phyloP scores from a whole-genome alignment of 2,888 invertebrate species.

The Thera obeliscata region DNA sequence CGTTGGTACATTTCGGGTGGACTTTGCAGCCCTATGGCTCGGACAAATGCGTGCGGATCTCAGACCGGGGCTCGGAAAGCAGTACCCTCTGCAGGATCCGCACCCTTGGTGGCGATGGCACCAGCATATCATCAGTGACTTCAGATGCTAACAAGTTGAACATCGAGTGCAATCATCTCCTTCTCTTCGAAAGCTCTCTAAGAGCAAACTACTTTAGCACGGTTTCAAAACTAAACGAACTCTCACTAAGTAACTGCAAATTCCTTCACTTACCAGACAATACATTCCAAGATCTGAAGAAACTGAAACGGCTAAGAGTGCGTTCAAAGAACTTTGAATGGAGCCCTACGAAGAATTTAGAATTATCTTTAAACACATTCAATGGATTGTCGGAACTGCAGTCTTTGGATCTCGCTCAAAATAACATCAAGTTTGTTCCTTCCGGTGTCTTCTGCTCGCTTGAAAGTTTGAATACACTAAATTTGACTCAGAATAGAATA shows the following conservation, averaged over 20 bases:
- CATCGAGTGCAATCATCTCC: constrained; percentile 90
- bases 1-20: constrained; percentile 82
- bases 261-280: constrained; percentile 89
- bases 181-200: constrained; percentile 91
- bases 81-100: constrained; percentile 88
- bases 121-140: constrained; percentile 85
- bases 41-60: constrained; percentile 77
- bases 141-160: constrained; percentile 89
- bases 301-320: constrained; percentile 90
- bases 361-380: constrained; percentile 88
- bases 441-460: constrained; percentile 91
- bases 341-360: constrained; percentile 90
- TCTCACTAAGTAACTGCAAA: constrained; percentile 92
- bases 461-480: constrained; percentile 91
- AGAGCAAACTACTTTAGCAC: constrained; percentile 89
- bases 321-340: constrained; percentile 93
- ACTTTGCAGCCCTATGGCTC: constrained; percentile 82
- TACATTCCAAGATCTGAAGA: constrained; percentile 91
- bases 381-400: constrained; percentile 92
- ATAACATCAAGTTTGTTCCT: constrained; percentile 92
- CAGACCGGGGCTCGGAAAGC: constrained; percentile 76
- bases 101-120: constrained; percentile 88
- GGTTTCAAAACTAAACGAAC: constrained; percentile 89
- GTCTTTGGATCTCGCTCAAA: constrained; percentile 91
- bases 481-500: constrained; percentile 93